Evolutionary conservation across 2,113 vertebrate genomes (phyloP).

Genomic region (Apodemus speciosus): DNA sequence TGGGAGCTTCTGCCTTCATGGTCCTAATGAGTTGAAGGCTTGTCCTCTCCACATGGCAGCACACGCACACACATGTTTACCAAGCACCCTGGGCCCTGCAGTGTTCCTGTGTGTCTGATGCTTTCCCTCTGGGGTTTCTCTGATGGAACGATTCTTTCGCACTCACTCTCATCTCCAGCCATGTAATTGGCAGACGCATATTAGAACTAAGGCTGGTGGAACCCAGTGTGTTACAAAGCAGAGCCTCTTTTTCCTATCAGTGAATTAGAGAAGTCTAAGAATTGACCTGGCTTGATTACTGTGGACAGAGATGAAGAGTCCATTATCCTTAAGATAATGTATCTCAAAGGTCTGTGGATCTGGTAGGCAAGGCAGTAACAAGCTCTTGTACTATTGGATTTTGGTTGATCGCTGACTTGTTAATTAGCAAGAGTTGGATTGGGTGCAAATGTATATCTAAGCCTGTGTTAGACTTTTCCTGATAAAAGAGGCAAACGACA

Average conservation of each 20-base stretch:
- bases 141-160: neutral
- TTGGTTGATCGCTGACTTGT: neutral
- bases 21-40: neutral
- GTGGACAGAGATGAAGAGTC: neutral
- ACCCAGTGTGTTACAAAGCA: neutral
- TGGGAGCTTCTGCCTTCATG: neutral
- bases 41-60: neutral
- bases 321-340: neutral
- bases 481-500: neutral
- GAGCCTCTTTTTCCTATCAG: constrained; percentile 23
- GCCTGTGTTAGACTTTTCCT: neutral
- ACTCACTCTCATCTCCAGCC: neutral
- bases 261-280: constrained; percentile 5
- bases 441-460: neutral
- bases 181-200: neutral
- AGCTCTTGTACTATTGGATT: neutral
- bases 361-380: neutral
- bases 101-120: neutral
- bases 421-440: neutral
- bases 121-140: neutral
- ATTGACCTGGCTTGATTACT: constrained; percentile 8
- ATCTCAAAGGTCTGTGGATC: constrained; percentile 39
- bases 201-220: neutral
- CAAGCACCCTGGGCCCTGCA: neutral
- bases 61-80: neutral